Conservation (phyloP, 2,797 vertebrate species). For the Enteromius trimaculatus region DNA sequence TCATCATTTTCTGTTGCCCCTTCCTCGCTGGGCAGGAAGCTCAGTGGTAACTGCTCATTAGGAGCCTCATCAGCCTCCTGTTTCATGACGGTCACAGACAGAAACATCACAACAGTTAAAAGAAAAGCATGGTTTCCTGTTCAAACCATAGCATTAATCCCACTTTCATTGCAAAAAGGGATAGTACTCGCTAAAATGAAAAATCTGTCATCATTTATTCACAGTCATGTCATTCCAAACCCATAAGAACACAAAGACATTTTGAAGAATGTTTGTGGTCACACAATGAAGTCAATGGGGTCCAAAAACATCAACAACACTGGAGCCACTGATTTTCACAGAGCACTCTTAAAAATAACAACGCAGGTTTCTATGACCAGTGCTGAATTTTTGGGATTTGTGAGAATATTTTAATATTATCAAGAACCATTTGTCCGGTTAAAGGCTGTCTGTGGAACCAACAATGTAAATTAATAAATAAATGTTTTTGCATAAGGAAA, state of each 20-base stretch:
- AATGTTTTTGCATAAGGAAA: neutral
- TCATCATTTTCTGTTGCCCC: conserved; percentile 67
- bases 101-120: conserved; percentile 44
- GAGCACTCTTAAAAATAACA: neutral
- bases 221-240: neutral
- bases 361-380: neutral
- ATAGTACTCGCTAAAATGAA: neutral
- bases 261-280: neutral
- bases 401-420: neutral
- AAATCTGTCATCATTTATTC: neutral
- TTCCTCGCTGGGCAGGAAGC: conserved; percentile 57
- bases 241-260: neutral
- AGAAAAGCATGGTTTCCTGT: conserved; percentile 1
- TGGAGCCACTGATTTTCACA: neutral
- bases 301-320: neutral
- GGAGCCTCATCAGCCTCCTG: conserved; percentile 51
- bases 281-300: neutral
- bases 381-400: neutral
- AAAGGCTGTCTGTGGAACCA: neutral
- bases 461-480: neutral
- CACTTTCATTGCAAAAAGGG: neutral
- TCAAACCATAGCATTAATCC: neutral
- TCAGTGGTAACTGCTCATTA: conserved; percentile 51
- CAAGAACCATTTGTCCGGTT: neutral
- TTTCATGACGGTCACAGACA: conserved; percentile 56